Percentiles rank a stretch among this genome's conserved stretches.
Conservation (phyloP, 2,113 vertebrate genomes). For the Gopherus evgoodei region DNA sequence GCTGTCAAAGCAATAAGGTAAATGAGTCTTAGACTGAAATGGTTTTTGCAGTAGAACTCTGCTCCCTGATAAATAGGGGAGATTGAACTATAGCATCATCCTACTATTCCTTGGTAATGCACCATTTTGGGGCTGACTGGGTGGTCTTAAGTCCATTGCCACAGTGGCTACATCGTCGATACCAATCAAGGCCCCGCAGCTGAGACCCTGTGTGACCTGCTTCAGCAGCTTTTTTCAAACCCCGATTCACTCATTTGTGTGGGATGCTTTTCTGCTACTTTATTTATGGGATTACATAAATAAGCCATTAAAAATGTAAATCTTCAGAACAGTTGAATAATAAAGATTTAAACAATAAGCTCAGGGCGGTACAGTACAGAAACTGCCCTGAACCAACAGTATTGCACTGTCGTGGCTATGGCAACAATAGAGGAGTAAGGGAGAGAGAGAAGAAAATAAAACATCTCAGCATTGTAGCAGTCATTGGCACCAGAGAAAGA, state of each 20-base stretch:
- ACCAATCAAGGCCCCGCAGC: slow-evolving; percentile 88
- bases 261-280: slow-evolving; percentile 86
- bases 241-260: slow-evolving; percentile 85
- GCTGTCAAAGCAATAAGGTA: slow-evolving; percentile 87
- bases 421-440: slow-evolving; percentile 79
- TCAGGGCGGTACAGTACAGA: slow-evolving; percentile 82
- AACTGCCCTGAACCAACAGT: slow-evolving; percentile 71
- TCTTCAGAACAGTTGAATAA: slow-evolving; percentile 88
- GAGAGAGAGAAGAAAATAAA: slow-evolving; percentile 77
- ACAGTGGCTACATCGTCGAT: slow-evolving; percentile 83
- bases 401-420: slow-evolving; percentile 77
- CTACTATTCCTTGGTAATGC: slow-evolving; percentile 81
- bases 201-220: slow-evolving; percentile 88
- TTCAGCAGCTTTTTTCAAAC: slow-evolving; percentile 83
- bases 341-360: slow-evolving; percentile 87
- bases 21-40: slow-evolving; percentile 81
- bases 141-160: slow-evolving; percentile 90
- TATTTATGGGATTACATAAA: slow-evolving; percentile 94
- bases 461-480: slow-evolving; percentile 71
- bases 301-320: slow-evolving; percentile 93
- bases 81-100: slow-evolving; percentile 84
- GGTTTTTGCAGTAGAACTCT: slow-evolving; percentile 80
- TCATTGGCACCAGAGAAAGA: slow-evolving; percentile 79
- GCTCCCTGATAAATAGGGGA: slow-evolving; percentile 81
- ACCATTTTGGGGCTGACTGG: slow-evolving; percentile 86